Percentiles rank a stretch among this genome's conserved stretches.
These are phyloP conservation scores for Ectemnius cavifrons DNA, from an alignment of 2,888 invertebrate genomes.

Conservation along the genomic window DNA sequence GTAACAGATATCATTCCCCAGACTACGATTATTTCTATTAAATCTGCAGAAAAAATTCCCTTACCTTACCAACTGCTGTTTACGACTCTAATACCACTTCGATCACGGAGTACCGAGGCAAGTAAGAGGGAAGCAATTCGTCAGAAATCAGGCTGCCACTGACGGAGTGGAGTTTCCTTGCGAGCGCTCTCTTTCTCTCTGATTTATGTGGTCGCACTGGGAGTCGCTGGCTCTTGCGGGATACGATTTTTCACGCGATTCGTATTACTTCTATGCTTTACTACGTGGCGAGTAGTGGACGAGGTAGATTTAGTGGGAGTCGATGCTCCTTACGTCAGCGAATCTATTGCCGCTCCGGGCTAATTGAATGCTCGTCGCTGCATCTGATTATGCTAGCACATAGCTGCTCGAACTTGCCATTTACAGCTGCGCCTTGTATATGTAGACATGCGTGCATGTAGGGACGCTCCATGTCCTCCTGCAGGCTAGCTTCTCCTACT, in stretches of 20 bases:
- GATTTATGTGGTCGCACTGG: neutral
- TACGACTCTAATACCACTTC: no score
- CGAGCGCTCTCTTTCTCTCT: neutral
- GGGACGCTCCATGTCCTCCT: neutral
- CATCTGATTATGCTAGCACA: slow-evolving; percentile 59
- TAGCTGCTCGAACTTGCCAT: slow-evolving; percentile 41
- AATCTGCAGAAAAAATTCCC: no score
- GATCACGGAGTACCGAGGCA: neutral
- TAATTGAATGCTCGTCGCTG: slow-evolving; percentile 66
- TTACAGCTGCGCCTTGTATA: slow-evolving; percentile 29
- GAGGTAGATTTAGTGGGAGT: slow-evolving; percentile 15
- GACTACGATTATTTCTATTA: no score
- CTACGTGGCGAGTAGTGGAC: slow-evolving; percentile 8
- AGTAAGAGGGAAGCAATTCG: neutral
- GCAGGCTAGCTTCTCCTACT: neutral
- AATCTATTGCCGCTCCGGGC: slow-evolving; percentile 45
- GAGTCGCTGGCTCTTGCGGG: neutral
- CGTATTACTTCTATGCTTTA: slow-evolving; percentile 12
- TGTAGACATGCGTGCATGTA: slow-evolving; percentile 1
- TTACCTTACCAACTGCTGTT: no score
- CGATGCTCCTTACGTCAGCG: slow-evolving; percentile 30
- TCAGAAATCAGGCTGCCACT: neutral
- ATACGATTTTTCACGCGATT: slow-evolving; percentile 30
- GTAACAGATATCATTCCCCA: no score
- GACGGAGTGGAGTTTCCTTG: neutral